Evolutionary conservation across 1,140 invertebrate genomes (phyloP).

Genomic region (Trissolcus basalis): DNA sequence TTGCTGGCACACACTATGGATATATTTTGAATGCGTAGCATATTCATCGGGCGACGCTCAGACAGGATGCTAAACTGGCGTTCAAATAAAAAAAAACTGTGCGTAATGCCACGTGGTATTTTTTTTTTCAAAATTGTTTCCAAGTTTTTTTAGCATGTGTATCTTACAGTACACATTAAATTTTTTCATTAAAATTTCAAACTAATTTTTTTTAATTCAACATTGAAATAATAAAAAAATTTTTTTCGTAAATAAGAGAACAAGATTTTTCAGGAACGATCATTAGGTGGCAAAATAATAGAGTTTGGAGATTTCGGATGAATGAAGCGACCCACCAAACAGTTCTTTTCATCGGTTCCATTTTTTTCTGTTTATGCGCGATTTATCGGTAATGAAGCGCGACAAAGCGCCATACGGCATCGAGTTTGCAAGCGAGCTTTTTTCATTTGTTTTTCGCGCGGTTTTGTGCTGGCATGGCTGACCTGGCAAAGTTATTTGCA

Average conservation of each 20-base stretch:
- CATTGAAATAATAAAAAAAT: too few species aligned
- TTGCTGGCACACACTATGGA: constrained; percentile 26
- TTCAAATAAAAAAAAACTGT: constrained; percentile 34
- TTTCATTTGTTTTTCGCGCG: constrained; percentile 47
- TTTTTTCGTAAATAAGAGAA: too few species aligned
- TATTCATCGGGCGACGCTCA: constrained; percentile 38
- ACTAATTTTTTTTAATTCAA: too few species aligned
- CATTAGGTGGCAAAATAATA: constrained; percentile 35
- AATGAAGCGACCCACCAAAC: constrained; percentile 43
- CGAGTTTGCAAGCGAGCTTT: constrained; percentile 22
- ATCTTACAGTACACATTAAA: too few species aligned
- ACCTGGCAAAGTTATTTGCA: constrained; percentile 48
- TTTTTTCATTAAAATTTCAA: too few species aligned
- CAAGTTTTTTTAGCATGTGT: too few species aligned
- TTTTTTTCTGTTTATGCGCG: constrained; percentile 33
- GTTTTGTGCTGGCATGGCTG: constrained; percentile 32
- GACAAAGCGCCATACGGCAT: constrained; percentile 39
- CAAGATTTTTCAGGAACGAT: not conserved
- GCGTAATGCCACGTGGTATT: not conserved
- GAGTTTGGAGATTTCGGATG: not conserved
- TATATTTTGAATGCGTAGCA: constrained; percentile 41
- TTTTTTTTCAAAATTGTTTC: constrained; percentile 3
- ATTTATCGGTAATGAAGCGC: constrained; percentile 47
- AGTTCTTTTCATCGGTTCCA: constrained; percentile 20
- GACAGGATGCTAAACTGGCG: constrained; percentile 30